Evolutionary conservation across 1,140 invertebrate genomes (phyloP), one percentile per base, ranked within the genome.

Genomic region (Periplaneta americana): DNA sequence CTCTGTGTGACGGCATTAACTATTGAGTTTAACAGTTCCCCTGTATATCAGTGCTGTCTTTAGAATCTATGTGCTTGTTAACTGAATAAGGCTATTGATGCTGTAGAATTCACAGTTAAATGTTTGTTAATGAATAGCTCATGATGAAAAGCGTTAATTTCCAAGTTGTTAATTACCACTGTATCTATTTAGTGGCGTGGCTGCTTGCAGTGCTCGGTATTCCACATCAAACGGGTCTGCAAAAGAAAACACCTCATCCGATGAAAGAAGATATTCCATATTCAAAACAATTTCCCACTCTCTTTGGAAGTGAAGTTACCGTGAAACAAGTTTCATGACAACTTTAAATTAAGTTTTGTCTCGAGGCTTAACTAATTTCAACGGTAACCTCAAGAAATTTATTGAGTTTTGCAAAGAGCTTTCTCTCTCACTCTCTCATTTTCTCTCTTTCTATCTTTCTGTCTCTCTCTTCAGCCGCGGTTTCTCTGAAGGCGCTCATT

Each of bases 41-140:
- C 22, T 66, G 48, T 28, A 28, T 28, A 28, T 66, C 48, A 66
- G 48, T 66, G n/a, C 22, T 66, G 48, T 66, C 48, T 66, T 66
- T 66, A 28, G 48, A 28, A 66, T 6, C 22, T 66, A 66, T 66
- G 22, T 66, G 48, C 48, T 66, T 66, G 48, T 66, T 66, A 66
- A 66, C 48, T 78, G 76, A 78, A 39, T 78, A 78, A 78, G 15
- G 76, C 76, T 36, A 78, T 78, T 36, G 17, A 78, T 28, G 1
- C 48, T 28, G n/a, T 36, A 36, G 36, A 36, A 78, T 78, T 78
- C 76, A 78, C 76, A 78, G 76, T 78, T 78, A 78, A 78, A 78
- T 66, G 48, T 66, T 66, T 66, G 48, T 66, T 66, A 66, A 66
- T 78, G 76, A 78, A 37, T 78, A 78, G 76, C 11, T 6, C 18